Base-by-base conservation (phyloP, 1,140 invertebrate genomes). In the Saxidomus purpurata region DNA sequence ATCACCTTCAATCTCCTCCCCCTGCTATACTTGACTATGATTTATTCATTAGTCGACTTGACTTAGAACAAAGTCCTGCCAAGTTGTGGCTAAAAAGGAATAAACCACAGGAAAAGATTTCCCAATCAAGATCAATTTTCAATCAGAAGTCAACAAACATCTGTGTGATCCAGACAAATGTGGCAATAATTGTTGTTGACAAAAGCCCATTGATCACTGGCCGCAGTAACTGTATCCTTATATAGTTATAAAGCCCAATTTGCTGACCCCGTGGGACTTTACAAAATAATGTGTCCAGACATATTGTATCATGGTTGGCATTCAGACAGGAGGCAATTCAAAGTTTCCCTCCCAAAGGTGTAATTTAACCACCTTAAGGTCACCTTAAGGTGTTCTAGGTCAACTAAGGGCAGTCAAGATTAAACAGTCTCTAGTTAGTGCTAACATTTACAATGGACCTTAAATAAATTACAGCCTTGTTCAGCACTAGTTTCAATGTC, bases 101-200 rank as follows among this genome's bases (percentile, higher is more conserved):
- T 79, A 79, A 79, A 38, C 47, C 76, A 38, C 76, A 79, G 49
- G 31, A 22, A 79, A 79, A 55, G 47, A 49, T 79, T 59, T 52
- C 43, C 34, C 47, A 69, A 85, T 52, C 40, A 76, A 67, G 67
- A 85, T 85, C 83, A 74, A 71, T 85, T 85, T 71, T 43, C 43
- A 85, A 85, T 85, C 67, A 74, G 52, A 49, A 85, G 40, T 19
- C 40, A 85, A 85, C 63, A 38, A 85, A 85, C 83, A 85, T 85
- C 83, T 85, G 83, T 43, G n/a, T 36, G 31, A 85, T 85, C 67
- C 43, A 59, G 69, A 85, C 55, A 82, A 82, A 79, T 79, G 76
- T 52, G 47, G 28, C 38, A 82, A 82, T 63, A 82, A 63, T 82
- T 63, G 61, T 82, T 28, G 59, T 17, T 28, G 47, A 82, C 36